These are phyloP conservation scores for Eriocheir sinensis DNA, from an alignment of 1,140 invertebrate species.

Conservation along the genomic window DNA sequence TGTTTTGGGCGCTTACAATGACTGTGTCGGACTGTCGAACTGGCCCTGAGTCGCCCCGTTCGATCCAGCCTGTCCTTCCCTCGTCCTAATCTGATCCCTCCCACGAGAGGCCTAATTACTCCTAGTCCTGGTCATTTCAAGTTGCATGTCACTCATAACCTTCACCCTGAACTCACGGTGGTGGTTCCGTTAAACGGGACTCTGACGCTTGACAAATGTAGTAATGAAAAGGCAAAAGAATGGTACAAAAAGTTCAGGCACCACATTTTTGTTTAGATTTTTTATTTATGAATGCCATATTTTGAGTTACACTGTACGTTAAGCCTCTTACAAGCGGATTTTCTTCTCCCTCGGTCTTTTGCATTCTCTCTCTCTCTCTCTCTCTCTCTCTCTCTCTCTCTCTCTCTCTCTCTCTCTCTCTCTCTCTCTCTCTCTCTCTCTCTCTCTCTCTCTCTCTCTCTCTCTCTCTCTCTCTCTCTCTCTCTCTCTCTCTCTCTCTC, in stretches of 20 bases:
- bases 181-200: neutral
- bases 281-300: neutral
- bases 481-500: constrained; percentile 22
- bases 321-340: neutral
- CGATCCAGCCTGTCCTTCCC: too few relatives aligned
- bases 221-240: neutral
- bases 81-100: too few relatives aligned
- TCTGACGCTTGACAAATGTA: neutral
- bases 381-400: constrained; percentile 22
- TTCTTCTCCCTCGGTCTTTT: neutral
- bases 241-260: too few relatives aligned
- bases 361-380: neutral
- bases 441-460: neutral
- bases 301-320: neutral
- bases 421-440: neutral
- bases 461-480: constrained; percentile 21
- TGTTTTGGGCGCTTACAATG: too few relatives aligned
- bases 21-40: too few relatives aligned
- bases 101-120: too few relatives aligned
- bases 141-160: neutral
- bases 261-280: neutral
- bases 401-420: constrained; percentile 22
- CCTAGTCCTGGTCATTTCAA: too few relatives aligned
- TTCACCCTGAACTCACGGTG: neutral
- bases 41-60: too few relatives aligned